Evolutionary conservation across 2,113 vertebrate genomes (phyloP), one percentile per base, ranked within the genome.

Genomic region (Carlito syrichta): DNA sequence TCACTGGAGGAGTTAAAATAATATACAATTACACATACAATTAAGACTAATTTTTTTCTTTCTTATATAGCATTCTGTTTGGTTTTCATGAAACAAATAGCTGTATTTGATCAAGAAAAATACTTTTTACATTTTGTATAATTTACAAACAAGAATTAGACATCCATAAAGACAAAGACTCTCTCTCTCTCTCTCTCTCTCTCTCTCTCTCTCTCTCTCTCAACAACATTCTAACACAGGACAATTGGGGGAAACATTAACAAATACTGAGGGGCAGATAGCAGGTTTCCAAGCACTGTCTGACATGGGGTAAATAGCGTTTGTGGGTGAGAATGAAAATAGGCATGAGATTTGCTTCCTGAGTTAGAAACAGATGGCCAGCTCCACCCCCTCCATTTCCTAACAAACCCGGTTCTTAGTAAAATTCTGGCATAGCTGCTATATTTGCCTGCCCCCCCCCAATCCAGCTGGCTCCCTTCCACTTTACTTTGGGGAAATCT

Each of bases 131-230:
- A 84, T 68, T 56, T 62, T 45, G 19, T 74, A 32, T 95, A 48
- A 78, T 93, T 93, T 94, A 84, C 86, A 96, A 93, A 69, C 38
- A 91, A 88, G 63, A 93, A 91, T 78, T 95, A 66, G n/a, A 50
- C 43, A n/a, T 30, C 2, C 22, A 38, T 43, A 10, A n/a, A 14
- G 2, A 54, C 82, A 62, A 58, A 60, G 13, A 79, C 10, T 79
- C 30, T 9, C 13, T n/a, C 56, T 78, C 45, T 84, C 73, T 91
- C n/a, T 78, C 45, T 84, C 73, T 91, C n/a, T 78, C 45, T 84
- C 73, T 91, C n/a, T 78, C 45, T 84, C 73, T 91, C 10, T 79
- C 30, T 9, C 13, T n/a, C 56, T 78, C 45, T 84, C 73, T 91
- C n/a, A 90, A 86, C 22, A 77, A 54, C 27, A 38, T 32, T 6